phyloP scores from a whole-genome alignment of 1,140 invertebrate species.

The Diuraphis noxia region DNA sequence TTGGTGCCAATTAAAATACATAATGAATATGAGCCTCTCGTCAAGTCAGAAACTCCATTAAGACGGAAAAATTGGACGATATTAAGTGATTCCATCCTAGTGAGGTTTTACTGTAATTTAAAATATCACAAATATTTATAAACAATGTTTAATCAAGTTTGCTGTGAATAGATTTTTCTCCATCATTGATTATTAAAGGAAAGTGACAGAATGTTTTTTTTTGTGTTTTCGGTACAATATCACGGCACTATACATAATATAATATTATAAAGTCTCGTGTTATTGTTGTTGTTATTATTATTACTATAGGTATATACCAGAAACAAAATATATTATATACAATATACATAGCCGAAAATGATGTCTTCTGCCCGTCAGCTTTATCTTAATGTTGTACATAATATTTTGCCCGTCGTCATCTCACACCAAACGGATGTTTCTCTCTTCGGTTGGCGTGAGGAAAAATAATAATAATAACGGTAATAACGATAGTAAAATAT shows the following conservation, averaged over 20 bases:
- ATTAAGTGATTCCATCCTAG: too few relatives aligned
- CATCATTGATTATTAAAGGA: neutral
- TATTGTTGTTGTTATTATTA: neutral
- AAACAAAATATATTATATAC: neutral
- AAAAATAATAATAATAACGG: slow-evolving; percentile 9
- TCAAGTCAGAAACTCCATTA: too few relatives aligned
- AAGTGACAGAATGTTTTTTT: neutral
- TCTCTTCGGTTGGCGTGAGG: neutral
- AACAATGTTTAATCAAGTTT: neutral
- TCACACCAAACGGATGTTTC: neutral
- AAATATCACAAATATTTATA: neutral
- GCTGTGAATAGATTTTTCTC: neutral
- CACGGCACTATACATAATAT: neutral
- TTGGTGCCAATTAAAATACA: too few relatives aligned
- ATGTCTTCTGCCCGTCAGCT: slow-evolving; percentile 16
- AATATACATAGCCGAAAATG: neutral
- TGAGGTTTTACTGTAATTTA: too few relatives aligned
- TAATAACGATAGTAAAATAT: slow-evolving; percentile 6
- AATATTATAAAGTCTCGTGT: neutral
- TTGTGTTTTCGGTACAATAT: neutral
- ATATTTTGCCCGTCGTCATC: slow-evolving; percentile 1
- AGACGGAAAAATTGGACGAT: too few relatives aligned
- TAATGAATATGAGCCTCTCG: too few relatives aligned
- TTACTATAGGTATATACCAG: neutral
- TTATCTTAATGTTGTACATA: slow-evolving; percentile 32